Evolutionary conservation across 2,113 vertebrate genomes (phyloP).

Genomic region (Gymnocephalus cernua): DNA sequence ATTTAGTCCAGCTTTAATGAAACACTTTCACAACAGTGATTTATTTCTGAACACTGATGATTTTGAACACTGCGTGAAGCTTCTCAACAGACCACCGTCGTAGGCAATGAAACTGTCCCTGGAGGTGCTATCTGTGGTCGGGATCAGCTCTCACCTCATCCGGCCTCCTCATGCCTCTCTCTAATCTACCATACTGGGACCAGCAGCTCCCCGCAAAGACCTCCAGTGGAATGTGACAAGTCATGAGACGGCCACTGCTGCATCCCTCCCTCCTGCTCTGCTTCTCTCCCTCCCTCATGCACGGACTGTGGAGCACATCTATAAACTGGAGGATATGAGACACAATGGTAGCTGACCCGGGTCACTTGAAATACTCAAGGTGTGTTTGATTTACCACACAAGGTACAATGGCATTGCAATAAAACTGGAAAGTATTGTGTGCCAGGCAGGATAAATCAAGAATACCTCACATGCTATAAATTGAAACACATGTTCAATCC

Average conservation of each 20-base stretch:
- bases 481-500: slow-evolving; percentile 32
- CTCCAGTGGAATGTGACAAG: slow-evolving; percentile 75
- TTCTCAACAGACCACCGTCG: slow-evolving; percentile 50
- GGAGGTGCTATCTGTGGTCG: slow-evolving; percentile 71
- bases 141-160: slow-evolving; percentile 74
- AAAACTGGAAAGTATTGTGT: slow-evolving; percentile 16
- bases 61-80: slow-evolving; percentile 2
- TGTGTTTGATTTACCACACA: slow-evolving; percentile 67
- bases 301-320: slow-evolving; percentile 29
- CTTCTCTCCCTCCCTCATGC: slow-evolving; percentile 36
- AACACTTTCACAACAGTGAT: background rate
- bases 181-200: slow-evolving; percentile 70
- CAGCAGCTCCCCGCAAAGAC: slow-evolving; percentile 63
- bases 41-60: slow-evolving; percentile 13
- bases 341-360: slow-evolving; percentile 62
- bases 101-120: slow-evolving; percentile 39
- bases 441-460: slow-evolving; percentile 47
- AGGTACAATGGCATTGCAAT: slow-evolving; percentile 26
- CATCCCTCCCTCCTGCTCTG: slow-evolving; percentile 46
- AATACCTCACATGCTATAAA: slow-evolving; percentile 9
- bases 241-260: slow-evolving; percentile 66
- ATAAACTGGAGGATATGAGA: slow-evolving; percentile 77
- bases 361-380: slow-evolving; percentile 69
- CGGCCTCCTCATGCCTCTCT: slow-evolving; percentile 61
- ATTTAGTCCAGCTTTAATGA: background rate